Evolutionary conservation across 2,113 vertebrate genomes (phyloP).

Genomic region (Spilogale gracilis): DNA sequence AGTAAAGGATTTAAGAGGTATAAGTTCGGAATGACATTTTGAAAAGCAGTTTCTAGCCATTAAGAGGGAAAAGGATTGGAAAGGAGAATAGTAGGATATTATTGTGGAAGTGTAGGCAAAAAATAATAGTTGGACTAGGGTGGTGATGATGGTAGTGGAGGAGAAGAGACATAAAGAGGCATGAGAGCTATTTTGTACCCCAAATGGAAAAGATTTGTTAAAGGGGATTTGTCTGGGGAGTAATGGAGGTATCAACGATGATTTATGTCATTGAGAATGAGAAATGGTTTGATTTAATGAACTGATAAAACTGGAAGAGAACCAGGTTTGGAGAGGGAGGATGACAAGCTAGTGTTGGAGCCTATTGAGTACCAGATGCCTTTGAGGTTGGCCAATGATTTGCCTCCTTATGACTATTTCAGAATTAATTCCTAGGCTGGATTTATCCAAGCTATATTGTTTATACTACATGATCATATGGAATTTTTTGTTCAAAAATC

Average conservation of each 20-base stretch:
- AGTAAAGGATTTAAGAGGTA: not conserved
- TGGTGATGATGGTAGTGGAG: fast-evolving
- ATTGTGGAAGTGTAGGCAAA: not conserved
- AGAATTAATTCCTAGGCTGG: constrained; percentile 45
- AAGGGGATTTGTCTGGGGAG: not conserved
- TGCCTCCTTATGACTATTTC: constrained; percentile 43
- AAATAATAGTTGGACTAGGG: not conserved
- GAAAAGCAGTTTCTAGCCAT: not conserved
- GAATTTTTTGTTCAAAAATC: not conserved
- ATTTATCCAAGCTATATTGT: constrained; percentile 40
- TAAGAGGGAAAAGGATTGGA: not conserved
- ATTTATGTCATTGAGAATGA: not conserved
- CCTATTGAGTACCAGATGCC: not conserved
- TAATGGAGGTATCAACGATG: not conserved
- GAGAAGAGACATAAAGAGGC: not conserved
- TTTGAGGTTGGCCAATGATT: constrained; percentile 20
- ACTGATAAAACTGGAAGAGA: not conserved
- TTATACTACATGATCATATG: constrained; percentile 47
- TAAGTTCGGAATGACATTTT: not conserved
- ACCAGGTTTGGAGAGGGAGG: not conserved
- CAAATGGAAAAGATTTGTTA: not conserved
- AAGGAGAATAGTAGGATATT: not conserved
- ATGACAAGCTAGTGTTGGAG: not conserved
- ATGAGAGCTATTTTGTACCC: not conserved
- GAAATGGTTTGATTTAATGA: not conserved